Base-by-base conservation (phyloP, 2,797 vertebrate genomes). In the Rachycentron canadum region DNA sequence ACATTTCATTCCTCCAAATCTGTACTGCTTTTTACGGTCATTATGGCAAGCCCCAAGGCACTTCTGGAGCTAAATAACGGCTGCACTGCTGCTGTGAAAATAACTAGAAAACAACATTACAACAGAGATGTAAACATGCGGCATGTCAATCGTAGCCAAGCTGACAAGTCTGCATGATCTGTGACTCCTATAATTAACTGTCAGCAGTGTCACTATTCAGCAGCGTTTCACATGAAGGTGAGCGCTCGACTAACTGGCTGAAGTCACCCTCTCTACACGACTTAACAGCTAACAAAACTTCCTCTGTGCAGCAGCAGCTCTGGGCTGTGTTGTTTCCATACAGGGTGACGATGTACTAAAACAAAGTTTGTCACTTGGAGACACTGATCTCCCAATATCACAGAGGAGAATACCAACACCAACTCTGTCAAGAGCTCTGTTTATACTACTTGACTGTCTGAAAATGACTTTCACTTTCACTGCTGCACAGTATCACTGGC, bases 141-240 rank as follows among this genome's bases (percentile, higher is more conserved):
- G 77, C 83, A 56, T 82, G 93, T 92, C 91, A 93, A 90, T 91
- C 81, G 86, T 41, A 83, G 89, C 86, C 71, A 45, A 88, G 90
- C 91, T 93, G 92, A 89, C 92, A 89, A 61, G 86, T 88, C 92
- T 85, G 82, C 69, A 12, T 91, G 92, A 95, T 94, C 92, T 92
- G 93, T 92, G 89, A 84, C 91, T 91, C 74, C 89, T 83, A 85
- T 94, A 95, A 95, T 95, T 94, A 95, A 93, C 93, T 95, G 94
- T 95, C 94, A 95, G 85, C 50, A 60, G 89, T 92, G 92, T 93
- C 92, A 86, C 83, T 87, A 82, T 86, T 88, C 76, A 45, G 89
- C 86, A 82, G 84, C 71, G 80, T 86, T 84, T 87, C 88, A 89
- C 92, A 90, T 88, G 88, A 89, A 93, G 91, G 91, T 92, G 90